Percentiles rank a stretch among this genome's conserved stretches.
These are phyloP conservation scores for Glaucomys volans DNA, from an alignment of 2,113 vertebrate species.

Conservation along the genomic window DNA sequence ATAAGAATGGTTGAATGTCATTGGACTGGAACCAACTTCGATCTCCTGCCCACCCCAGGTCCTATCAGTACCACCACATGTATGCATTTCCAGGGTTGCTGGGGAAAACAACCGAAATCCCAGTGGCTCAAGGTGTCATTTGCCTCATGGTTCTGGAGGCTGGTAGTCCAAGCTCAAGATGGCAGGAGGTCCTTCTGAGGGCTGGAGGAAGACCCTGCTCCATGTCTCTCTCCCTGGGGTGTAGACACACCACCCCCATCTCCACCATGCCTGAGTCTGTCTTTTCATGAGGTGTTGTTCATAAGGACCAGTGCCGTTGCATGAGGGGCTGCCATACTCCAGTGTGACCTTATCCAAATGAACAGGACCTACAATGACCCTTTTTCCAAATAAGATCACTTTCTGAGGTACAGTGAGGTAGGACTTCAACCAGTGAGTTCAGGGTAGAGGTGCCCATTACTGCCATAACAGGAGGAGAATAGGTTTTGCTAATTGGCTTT, in stretches of 20 bases:
- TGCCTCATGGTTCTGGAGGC: not conserved
- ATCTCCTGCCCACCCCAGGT: not conserved
- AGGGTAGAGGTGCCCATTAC: not conserved
- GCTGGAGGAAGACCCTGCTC: not conserved
- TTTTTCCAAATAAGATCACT: not conserved
- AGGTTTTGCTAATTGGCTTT: accelerated
- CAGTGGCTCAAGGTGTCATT: not conserved
- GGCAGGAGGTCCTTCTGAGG: not conserved
- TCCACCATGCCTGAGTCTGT: not conserved
- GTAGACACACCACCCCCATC: accelerated
- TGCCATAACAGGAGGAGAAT: not conserved
- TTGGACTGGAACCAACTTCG: not conserved
- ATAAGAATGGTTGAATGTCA: not conserved
- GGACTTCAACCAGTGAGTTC: not conserved
- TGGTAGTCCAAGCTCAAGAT: not conserved
- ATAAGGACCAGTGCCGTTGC: not conserved
- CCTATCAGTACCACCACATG: accelerated
- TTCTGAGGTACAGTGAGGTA: not conserved
- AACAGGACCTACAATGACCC: not conserved
- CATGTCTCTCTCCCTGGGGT: not conserved
- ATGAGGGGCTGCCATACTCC: not conserved
- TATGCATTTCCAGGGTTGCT: no score
- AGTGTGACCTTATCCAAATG: not conserved
- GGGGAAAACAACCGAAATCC: not conserved
- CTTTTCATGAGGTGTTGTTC: not conserved